Conservation (phyloP, 2,113 vertebrate genomes). For the Eptatretus burgeri region DNA sequence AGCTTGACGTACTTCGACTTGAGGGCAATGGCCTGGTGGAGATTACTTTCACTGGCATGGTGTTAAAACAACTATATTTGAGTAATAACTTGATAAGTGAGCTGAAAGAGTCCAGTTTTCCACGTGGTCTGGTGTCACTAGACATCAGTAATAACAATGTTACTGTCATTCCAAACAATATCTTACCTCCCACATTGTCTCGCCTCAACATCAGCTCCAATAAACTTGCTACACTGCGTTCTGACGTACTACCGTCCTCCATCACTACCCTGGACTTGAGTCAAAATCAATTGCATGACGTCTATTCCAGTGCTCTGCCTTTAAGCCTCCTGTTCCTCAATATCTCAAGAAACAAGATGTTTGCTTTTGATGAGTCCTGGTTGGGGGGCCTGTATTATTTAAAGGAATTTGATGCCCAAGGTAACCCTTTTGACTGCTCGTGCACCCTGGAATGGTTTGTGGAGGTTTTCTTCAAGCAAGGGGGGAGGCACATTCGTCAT, state of each 20-base stretch:
- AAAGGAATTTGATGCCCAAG: slow-evolving; percentile 21
- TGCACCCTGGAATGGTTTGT: slow-evolving; percentile 36
- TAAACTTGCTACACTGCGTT: too few relatives aligned
- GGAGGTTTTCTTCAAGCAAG: slow-evolving; percentile 9
- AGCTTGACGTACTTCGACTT: too few relatives aligned
- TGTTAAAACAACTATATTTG: slow-evolving; percentile 34
- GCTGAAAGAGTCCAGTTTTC: slow-evolving; percentile 18
- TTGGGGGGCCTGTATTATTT: slow-evolving; percentile 21
- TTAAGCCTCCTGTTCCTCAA: slow-evolving; percentile 19
- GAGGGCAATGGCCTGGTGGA: too few relatives aligned
- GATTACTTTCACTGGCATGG: too few relatives aligned
- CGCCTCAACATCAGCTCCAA: neutral
- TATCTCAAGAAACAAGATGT: slow-evolving; percentile 28
- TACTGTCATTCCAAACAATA: neutral
- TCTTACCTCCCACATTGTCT: neutral
- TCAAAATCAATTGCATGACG: too few relatives aligned
- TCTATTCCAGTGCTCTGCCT: too few relatives aligned
- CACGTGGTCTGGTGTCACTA: slow-evolving; percentile 12
- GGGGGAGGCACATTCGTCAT: slow-evolving; percentile 16
- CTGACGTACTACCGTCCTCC: too few relatives aligned
- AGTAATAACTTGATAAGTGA: slow-evolving; percentile 31
- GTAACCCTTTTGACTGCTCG: slow-evolving; percentile 43
- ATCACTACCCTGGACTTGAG: too few relatives aligned
- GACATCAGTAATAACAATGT: neutral
- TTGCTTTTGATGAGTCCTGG: slow-evolving; percentile 18